These are phyloP conservation scores for Aleiodes sp. DNA, from an alignment of 1,140 invertebrate genomes.

Conservation along the genomic window DNA sequence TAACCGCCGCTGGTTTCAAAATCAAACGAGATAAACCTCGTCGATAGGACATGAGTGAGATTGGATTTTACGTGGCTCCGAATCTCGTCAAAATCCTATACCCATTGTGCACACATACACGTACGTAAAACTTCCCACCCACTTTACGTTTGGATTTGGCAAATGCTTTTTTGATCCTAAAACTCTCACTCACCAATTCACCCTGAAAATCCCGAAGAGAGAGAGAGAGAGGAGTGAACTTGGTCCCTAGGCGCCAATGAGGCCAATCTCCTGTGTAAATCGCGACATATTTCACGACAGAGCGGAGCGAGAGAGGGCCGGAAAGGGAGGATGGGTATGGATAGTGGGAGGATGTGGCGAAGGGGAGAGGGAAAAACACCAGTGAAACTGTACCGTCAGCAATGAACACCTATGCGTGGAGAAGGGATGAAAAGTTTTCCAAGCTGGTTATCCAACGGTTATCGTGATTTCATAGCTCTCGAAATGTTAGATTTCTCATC, in stretches of 20 bases:
- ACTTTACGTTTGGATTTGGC: conserved; percentile 48
- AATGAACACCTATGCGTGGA: conserved; percentile 23
- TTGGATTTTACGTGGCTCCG: not conserved
- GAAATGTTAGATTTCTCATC: no score
- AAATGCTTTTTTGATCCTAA: conserved; percentile 64
- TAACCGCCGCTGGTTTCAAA: not conserved
- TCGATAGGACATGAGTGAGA: conserved; percentile 1
- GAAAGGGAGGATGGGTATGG: conserved; percentile 22
- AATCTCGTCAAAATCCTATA: not conserved
- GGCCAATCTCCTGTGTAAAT: conserved; percentile 65
- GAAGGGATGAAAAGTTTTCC: conserved; percentile 45
- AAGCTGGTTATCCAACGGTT: conserved; percentile 43
- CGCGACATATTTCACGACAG: conserved; percentile 65
- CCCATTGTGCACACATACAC: no score
- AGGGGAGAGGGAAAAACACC: no score
- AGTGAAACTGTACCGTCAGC: not conserved
- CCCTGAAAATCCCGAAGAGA: conserved; percentile 31
- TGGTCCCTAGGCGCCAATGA: conserved; percentile 62
- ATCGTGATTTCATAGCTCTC: conserved; percentile 43
- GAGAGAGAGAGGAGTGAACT: conserved; percentile 34
- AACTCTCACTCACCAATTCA: conserved; percentile 2
- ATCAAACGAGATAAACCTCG: conserved; percentile 1
- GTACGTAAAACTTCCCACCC: not conserved
- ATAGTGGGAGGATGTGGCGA: conserved; percentile 3
- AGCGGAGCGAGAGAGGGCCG: conserved; percentile 25